Evolutionary conservation across 2,888 invertebrate genomes (phyloP), one percentile per base, ranked within the genome.

Genomic region (Drosophila paucipuncta): DNA sequence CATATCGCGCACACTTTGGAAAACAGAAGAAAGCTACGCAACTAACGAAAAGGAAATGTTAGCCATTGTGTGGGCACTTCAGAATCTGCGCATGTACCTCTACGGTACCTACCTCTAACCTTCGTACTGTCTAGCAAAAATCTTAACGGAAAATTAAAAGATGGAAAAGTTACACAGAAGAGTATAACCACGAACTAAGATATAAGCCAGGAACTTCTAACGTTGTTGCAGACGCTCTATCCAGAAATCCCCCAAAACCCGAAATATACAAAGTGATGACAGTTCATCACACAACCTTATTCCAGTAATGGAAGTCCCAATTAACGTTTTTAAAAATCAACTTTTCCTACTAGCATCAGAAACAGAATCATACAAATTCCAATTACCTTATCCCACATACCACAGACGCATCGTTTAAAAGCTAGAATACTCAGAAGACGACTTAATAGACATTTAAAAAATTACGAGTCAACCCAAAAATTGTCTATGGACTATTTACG

Each of bases 161-260:
- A 5, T 75, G 77, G 73, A 73, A 72, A 60, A 59, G 53, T 10
- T 47, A 66, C 25, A 18, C 81, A 0, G 25, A 33, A 10, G 33
- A 33, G 10, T 76, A 67, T 25, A 75, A 76, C 30, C 28, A 73
- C n/a, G 75, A 79, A 59, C 43, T 94, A 1, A 74, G 83, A 22
- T 94, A 94, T 67, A 83, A 90, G 5, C 92, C 92, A 35, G 76
- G 72, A 5, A 22, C 22, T 22, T 16, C 73, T 1, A 93, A 94
- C 71, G 78, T 87, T 18, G 79, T 92, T 5, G 79, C 83, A n/a
- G 78, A 78, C 47, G 75, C 78, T 1, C 37, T 80, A 2, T 77
- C 78, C 10, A 74, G 73, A 65, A 58, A 13, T 37, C 33, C 33
- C 33, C 33, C 33, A 10, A 11, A 33, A 1, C 10, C 10, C 10